A percentile compares a stretch with the other conserved stretches of the same genome.
Evolutionary conservation across 2,888 invertebrate species (phyloP).

Genomic region (Pandemis corylana): DNA sequence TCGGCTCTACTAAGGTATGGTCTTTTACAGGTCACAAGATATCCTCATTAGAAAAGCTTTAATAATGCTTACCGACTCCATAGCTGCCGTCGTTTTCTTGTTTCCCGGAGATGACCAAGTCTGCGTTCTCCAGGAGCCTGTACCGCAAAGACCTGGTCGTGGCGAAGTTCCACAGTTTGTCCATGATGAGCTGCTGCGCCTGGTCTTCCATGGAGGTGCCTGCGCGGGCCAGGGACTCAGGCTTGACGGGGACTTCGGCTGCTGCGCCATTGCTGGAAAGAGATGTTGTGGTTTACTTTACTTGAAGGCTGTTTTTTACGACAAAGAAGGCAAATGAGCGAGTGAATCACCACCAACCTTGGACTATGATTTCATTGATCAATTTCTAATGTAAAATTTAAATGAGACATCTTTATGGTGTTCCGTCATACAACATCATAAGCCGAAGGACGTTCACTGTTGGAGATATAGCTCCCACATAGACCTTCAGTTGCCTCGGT

Average conservation of each 20-base stretch:
- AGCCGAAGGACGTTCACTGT: too few species aligned
- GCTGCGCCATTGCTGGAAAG: constrained; percentile 74
- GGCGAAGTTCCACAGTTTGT: constrained; percentile 91
- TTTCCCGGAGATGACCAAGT: constrained; percentile 89
- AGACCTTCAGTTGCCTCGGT: too few species aligned
- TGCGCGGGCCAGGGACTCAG: constrained; percentile 85
- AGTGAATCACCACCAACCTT: too few species aligned
- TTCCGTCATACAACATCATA: too few species aligned
- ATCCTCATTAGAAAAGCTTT: neutral
- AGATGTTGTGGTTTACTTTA: neutral
- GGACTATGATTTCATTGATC: too few species aligned
- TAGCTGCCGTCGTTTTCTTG: constrained; percentile 88
- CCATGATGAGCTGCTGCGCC: constrained; percentile 87
- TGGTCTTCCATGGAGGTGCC: constrained; percentile 86
- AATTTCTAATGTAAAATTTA: too few species aligned
- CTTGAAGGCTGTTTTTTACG: too few species aligned
- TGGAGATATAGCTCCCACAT: too few species aligned
- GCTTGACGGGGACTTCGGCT: constrained; percentile 77
- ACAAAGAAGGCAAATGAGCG: too few species aligned
- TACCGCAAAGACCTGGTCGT: constrained; percentile 91
- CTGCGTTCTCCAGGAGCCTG: constrained; percentile 91
- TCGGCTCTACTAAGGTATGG: too few species aligned
- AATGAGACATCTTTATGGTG: too few species aligned
- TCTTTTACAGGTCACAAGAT: too few species aligned
- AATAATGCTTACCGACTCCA: constrained; percentile 82